Percentiles rank a stretch among this genome's conserved stretches.
phyloP scores from a whole-genome alignment of 2,797 vertebrate genomes.

The Salarias fasciatus region DNA sequence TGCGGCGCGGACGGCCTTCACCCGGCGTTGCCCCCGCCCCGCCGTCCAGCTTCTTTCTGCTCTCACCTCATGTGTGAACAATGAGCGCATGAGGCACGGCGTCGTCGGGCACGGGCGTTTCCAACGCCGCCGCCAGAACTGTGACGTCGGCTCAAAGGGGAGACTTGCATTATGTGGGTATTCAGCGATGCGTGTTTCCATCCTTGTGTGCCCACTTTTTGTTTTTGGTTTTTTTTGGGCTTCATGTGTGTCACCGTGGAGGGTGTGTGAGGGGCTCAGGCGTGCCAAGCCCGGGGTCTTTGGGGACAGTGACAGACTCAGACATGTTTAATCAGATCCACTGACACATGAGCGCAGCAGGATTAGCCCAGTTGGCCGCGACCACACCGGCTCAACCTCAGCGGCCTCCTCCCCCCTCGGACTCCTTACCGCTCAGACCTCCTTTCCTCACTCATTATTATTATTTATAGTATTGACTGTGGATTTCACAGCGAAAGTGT shows the following conservation, averaged over 20 bases:
- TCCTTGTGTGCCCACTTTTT: constrained; percentile 5
- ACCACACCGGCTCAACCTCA: constrained; percentile 25
- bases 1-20: constrained; percentile 37
- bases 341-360: constrained; percentile 57
- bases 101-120: constrained; percentile 36
- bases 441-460: background rate
- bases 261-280: constrained; percentile 21
- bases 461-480: no score
- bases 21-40: constrained; percentile 35
- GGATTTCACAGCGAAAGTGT: no score
- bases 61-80: constrained; percentile 20
- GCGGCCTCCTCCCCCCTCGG: constrained; percentile 11
- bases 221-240: background rate
- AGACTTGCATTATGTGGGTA: constrained; percentile 1
- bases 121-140: constrained; percentile 33
- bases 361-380: constrained; percentile 78
- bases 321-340: constrained; percentile 72
- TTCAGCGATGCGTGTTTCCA: background rate
- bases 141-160: background rate
- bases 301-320: constrained; percentile 57
- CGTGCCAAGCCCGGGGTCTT: constrained; percentile 51
- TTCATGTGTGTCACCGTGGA: constrained; percentile 18
- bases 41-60: constrained; percentile 33
- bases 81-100: constrained; percentile 51
- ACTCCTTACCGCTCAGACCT: constrained; percentile 10